phyloP scores from a whole-genome alignment of 2,888 invertebrate species.

The Drosophila formosana region DNA sequence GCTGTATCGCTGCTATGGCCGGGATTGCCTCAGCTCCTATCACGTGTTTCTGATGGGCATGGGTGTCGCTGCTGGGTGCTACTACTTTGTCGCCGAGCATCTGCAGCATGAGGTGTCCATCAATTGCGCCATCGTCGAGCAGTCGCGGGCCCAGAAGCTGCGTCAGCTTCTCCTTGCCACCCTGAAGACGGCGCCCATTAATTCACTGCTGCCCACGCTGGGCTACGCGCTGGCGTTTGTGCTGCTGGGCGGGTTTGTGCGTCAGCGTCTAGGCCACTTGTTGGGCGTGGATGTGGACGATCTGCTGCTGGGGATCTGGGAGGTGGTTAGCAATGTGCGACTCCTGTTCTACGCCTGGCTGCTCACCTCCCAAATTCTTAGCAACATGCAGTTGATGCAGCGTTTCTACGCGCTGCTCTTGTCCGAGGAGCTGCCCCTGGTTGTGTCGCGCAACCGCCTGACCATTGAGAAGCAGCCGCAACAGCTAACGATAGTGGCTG shows the following conservation, averaged over 20 bases:
- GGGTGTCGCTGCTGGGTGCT: slow-evolving; percentile 89
- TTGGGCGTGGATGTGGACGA: slow-evolving; percentile 85
- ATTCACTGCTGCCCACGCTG: slow-evolving; percentile 88
- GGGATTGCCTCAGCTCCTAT: slow-evolving; percentile 88
- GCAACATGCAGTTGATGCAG: slow-evolving; percentile 90
- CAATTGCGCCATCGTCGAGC: slow-evolving; percentile 89
- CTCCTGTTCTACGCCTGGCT: slow-evolving; percentile 89
- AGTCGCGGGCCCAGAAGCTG: slow-evolving; percentile 86
- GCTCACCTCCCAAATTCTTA: slow-evolving; percentile 89
- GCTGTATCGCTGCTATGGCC: slow-evolving; percentile 63
- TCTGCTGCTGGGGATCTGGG: slow-evolving; percentile 78
- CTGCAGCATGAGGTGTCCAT: slow-evolving; percentile 84
- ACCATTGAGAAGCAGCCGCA: slow-evolving; percentile 83
- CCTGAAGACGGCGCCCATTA: slow-evolving; percentile 87
- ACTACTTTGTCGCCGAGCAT: slow-evolving; percentile 83
- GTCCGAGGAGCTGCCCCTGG: slow-evolving; percentile 87
- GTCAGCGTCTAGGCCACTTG: slow-evolving; percentile 86
- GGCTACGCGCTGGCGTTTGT: slow-evolving; percentile 88
- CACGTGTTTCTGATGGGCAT: slow-evolving; percentile 89
- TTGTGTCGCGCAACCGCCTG: slow-evolving; percentile 84
- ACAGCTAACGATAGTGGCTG: slow-evolving; percentile 87
- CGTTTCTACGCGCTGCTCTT: slow-evolving; percentile 90
- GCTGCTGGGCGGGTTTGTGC: slow-evolving; percentile 87
- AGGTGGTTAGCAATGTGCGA: slow-evolving; percentile 77
- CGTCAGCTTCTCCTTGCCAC: slow-evolving; percentile 88